Evolutionary conservation across 2,888 invertebrate genomes (phyloP), one percentile per base, ranked within the genome.

Genomic region (Nymphalis urticae): DNA sequence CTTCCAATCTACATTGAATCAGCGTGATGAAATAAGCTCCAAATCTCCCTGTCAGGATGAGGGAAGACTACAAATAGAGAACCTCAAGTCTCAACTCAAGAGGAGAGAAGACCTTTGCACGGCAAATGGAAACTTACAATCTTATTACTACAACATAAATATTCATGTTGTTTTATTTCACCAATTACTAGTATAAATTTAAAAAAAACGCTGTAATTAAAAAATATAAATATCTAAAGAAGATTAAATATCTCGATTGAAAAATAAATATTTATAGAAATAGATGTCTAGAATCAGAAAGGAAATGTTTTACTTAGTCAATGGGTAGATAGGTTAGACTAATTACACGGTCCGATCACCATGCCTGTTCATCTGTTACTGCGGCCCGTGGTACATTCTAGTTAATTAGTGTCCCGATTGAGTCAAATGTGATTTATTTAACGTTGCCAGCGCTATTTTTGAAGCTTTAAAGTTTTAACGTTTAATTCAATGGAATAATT

Each of bases 301-400:
- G 42, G 59, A 21, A 17, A 47, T 47, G 59, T 60, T 13, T 47
- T 21, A 47, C 42, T 53, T 53, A 53, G 51, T 16, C 21, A 9
- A 21, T n/a, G 19, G 42, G 16, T 78, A 21, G 48, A 66, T 27
- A 80, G 81, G 85, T 83, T 83, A 82, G 85, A 88, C 89, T 91
- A 91, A 92, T 91, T 90, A 90, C 86, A 90, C 88, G 89, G 84
- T 88, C 85, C 86, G 86, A 87, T 88, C 85, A 88, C 85, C 85
- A 85, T 87, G 88, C 83, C 86, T 86, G 86, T 85, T 87, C 88
- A 87, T 90, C 90, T 91, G 91, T 90, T 87, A 90, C 90, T 85
- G 90, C 84, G 87, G 87, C 85, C 85, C 83, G 85, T 84, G 82
- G 54, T 54, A 27, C 54, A 27, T 79, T 82, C 82, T 85, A 88